These are phyloP conservation scores for Tetragnatha montana DNA, from an alignment of 2,888 invertebrate species.

Conservation along the genomic window DNA sequence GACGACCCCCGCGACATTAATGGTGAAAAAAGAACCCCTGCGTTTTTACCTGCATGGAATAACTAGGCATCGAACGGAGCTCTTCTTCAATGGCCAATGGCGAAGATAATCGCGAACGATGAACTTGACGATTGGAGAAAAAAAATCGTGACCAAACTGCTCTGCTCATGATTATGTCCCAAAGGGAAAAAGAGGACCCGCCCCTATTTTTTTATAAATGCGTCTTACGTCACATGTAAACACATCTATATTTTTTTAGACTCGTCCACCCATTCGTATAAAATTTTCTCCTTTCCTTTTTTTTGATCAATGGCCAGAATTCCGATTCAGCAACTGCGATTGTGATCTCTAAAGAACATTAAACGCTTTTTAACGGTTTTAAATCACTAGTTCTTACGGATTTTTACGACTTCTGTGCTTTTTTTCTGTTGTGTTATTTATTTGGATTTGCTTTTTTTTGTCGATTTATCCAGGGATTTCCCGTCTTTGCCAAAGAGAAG, in stretches of 20 bases:
- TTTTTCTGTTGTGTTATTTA: constrained; percentile 13
- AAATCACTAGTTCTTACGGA: constrained; percentile 29
- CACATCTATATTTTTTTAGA: constrained; percentile 10
- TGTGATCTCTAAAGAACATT: constrained; percentile 30
- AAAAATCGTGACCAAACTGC: constrained; percentile 61
- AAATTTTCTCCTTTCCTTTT: neutral
- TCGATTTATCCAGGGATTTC: constrained; percentile 23
- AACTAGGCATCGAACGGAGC: neutral
- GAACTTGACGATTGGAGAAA: constrained; percentile 58
- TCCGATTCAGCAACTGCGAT: constrained; percentile 8
- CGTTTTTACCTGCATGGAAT: neutral
- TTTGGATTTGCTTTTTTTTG: too few relatives aligned
- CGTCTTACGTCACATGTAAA: constrained; percentile 36
- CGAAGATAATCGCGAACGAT: constrained; percentile 60
- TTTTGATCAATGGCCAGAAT: constrained; percentile 3
- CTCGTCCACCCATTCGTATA: neutral
- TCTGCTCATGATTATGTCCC: constrained; percentile 50
- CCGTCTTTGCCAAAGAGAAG: neutral
- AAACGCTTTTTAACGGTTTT: constrained; percentile 59
- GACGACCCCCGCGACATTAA: neutral
- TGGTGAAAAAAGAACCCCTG: neutral
- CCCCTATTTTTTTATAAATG: constrained; percentile 15
- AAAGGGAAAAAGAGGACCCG: constrained; percentile 5
- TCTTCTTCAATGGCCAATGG: constrained; percentile 47
- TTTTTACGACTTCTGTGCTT: constrained; percentile 13